These are phyloP conservation scores for Spodoptera littoralis DNA, from an alignment of 2,888 invertebrate species.

Conservation along the genomic window DNA sequence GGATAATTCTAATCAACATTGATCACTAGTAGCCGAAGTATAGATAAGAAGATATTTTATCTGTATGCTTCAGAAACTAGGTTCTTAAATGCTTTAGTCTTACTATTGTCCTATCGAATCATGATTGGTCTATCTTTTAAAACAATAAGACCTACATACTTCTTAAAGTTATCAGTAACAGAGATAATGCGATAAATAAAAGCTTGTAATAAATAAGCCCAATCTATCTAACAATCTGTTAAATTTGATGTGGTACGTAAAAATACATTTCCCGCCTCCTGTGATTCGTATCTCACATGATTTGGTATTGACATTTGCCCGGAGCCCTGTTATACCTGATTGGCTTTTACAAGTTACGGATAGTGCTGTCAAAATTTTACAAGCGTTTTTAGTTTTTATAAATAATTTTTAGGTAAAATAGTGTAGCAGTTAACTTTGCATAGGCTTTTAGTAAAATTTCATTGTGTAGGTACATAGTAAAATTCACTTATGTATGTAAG, in stretches of 20 bases:
- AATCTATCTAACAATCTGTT: neutral
- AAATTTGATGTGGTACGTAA: constrained; percentile 57
- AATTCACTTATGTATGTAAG: neutral
- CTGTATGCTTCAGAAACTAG: no score
- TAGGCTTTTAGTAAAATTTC: constrained; percentile 4
- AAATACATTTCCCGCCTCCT: constrained; percentile 70
- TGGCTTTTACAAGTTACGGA: constrained; percentile 81
- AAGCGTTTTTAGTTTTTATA: constrained; percentile 15
- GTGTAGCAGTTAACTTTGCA: constrained; percentile 16
- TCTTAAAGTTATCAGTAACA: no score
- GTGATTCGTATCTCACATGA: constrained; percentile 70
- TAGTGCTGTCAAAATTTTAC: constrained; percentile 59
- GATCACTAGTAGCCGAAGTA: no score
- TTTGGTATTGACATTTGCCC: constrained; percentile 75
- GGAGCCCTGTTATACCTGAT: constrained; percentile 72
- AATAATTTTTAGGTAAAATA: constrained; percentile 17
- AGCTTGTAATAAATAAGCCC: neutral
- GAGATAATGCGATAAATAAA: no score
- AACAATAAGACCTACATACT: no score
- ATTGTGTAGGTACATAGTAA: neutral
- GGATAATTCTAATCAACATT: no score
- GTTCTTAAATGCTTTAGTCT: no score
- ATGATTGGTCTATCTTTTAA: no score
- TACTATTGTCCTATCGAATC: no score
- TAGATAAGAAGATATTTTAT: no score